Percentiles rank a stretch among this genome's conserved stretches.
These are phyloP conservation scores for Myodes glareolus DNA, from an alignment of 2,113 vertebrate genomes.

Conservation along the genomic window DNA sequence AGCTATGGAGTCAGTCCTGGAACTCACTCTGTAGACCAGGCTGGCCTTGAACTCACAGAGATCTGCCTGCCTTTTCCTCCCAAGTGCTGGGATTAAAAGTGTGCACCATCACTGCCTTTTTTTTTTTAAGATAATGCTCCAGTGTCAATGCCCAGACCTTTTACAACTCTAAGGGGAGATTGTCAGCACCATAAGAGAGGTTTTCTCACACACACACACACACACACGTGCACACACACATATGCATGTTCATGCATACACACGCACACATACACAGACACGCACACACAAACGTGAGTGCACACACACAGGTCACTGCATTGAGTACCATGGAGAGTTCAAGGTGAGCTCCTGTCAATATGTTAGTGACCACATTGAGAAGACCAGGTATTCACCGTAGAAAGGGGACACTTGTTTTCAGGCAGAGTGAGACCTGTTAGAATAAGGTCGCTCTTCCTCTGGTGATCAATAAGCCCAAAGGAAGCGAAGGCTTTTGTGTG, in stretches of 20 bases:
- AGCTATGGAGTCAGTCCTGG: too few relatives aligned
- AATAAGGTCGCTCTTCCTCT: background rate
- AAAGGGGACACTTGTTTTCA: background rate
- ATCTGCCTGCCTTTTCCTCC: too few relatives aligned
- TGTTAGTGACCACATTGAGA: background rate
- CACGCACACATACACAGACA: background rate
- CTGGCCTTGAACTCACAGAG: too few relatives aligned
- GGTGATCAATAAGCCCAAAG: conserved; percentile 12
- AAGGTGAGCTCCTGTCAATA: background rate
- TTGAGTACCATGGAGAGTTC: background rate
- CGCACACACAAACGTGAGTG: background rate
- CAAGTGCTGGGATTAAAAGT: too few relatives aligned
- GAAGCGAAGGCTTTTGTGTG: background rate
- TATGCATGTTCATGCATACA: background rate
- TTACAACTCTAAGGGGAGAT: background rate
- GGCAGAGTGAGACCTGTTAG: background rate
- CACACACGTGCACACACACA: background rate
- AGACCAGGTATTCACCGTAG: background rate
- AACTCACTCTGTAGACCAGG: too few relatives aligned
- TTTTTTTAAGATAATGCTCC: background rate
- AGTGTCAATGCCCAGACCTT: background rate
- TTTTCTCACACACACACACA: background rate
- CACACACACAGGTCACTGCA: background rate
- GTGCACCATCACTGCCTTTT: too few relatives aligned
- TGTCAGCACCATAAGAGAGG: background rate